These are phyloP conservation scores for Rhinatrema bivittatum DNA, from an alignment of 2,797 vertebrate genomes.

Conservation along the genomic window DNA sequence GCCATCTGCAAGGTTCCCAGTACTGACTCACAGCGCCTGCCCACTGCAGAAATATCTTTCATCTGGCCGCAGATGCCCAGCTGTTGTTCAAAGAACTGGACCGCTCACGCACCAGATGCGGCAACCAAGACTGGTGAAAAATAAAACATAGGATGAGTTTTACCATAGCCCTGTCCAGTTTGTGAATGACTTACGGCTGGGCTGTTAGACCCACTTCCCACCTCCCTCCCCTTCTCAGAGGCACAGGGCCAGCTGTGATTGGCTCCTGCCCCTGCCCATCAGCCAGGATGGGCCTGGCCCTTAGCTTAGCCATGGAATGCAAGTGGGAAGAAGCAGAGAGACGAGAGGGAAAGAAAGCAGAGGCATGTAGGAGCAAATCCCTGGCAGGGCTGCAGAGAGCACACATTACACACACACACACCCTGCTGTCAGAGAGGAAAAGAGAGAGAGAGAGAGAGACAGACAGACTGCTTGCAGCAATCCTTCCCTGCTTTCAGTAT, in stretches of 20 bases:
- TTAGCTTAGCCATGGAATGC: constrained; percentile 45
- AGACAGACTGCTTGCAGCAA: too few relatives aligned
- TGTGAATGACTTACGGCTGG: constrained; percentile 2
- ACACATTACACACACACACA: too few relatives aligned
- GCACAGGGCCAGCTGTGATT: constrained; percentile 16
- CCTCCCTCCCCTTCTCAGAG: neutral
- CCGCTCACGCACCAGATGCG: accelerated
- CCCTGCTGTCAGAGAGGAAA: too few relatives aligned
- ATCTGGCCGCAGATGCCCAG: accelerated
- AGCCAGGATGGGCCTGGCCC: constrained; percentile 37
- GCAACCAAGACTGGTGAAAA: neutral
- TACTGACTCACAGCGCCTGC: too few relatives aligned
- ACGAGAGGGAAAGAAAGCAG: constrained; percentile 31
- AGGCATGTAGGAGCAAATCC: constrained; percentile 80
- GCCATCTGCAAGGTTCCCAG: too few relatives aligned
- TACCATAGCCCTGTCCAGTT: neutral
- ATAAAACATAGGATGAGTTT: too few relatives aligned
- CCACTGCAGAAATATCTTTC: too few relatives aligned
- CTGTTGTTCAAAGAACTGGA: neutral
- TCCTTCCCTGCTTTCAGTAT: too few relatives aligned
- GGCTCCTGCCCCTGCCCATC: constrained; percentile 28
- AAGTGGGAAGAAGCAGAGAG: constrained; percentile 36
- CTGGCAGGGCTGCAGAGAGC: constrained; percentile 25
- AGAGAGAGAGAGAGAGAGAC: too few relatives aligned
- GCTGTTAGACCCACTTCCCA: neutral